Conservation (phyloP, 2,113 vertebrate species). For the Tetraodon nigroviridis region DNA sequence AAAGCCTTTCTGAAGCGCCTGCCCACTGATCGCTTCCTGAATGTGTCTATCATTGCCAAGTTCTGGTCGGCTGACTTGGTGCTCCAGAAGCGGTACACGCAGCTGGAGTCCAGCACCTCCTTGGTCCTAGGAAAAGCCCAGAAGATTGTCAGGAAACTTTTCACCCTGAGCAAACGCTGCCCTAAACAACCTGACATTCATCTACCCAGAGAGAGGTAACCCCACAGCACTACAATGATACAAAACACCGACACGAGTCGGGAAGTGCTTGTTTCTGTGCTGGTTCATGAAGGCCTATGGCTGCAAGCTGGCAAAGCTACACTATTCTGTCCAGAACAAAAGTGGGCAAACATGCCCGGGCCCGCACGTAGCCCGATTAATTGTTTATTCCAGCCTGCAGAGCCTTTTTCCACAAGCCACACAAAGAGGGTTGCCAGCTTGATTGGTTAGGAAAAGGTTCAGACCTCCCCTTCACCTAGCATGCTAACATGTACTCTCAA, state of each 20-base stretch:
- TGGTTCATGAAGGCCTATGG: not conserved
- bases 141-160: slow-evolving; percentile 86
- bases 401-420: no score
- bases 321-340: slow-evolving; percentile 6
- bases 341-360: no score
- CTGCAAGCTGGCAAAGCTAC: slow-evolving; percentile 6
- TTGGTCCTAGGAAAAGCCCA: slow-evolving; percentile 83
- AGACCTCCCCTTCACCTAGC: no score
- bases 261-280: slow-evolving; percentile 6
- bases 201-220: slow-evolving; percentile 88
- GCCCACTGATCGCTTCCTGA: slow-evolving; percentile 86
- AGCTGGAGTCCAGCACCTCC: slow-evolving; percentile 81
- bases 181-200: slow-evolving; percentile 86
- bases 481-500: no score
- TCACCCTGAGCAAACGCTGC: slow-evolving; percentile 94
- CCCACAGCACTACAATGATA: not conserved
- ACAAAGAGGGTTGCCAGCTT: no score
- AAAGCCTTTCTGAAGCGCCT: slow-evolving; percentile 86
- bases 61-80: slow-evolving; percentile 84
- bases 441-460: no score
- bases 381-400: no score
- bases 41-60: slow-evolving; percentile 84
- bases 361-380: no score
- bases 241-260: slow-evolving; percentile 6
- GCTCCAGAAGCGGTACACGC: slow-evolving; percentile 86